Evolutionary conservation across 1,140 invertebrate genomes (phyloP).

Genomic region (Bombus sylvicola): DNA sequence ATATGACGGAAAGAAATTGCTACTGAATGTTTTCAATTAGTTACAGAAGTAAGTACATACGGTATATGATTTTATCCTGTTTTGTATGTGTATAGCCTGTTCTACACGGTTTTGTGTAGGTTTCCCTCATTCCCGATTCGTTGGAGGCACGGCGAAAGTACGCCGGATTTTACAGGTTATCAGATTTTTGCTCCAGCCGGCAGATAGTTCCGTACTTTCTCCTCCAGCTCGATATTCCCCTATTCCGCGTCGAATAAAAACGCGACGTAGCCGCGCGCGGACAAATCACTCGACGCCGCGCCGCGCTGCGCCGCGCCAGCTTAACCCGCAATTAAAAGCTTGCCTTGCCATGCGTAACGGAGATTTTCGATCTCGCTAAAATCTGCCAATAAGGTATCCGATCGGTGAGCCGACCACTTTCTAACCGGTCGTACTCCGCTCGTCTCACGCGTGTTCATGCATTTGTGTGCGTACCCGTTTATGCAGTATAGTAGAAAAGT

Average conservation of each 20-base stretch:
- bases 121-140: not conserved
- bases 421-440: constrained; percentile 10
- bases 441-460: not conserved
- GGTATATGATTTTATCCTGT: not conserved
- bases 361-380: constrained; percentile 28
- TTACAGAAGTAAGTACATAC: not conserved
- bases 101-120: not conserved
- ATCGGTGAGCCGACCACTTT: not conserved
- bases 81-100: not conserved
- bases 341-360: constrained; percentile 21
- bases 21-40: too few relatives aligned
- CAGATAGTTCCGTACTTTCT: constrained; percentile 44
- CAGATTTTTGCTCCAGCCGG: constrained; percentile 1
- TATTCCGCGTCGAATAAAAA: constrained; percentile 31
- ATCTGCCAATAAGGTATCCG: constrained; percentile 4
- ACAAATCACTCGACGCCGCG: not conserved
- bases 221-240: not conserved
- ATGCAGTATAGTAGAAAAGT: not conserved
- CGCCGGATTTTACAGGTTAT: constrained; percentile 27
- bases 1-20: too few relatives aligned
- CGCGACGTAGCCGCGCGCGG: not conserved
- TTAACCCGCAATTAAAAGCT: not conserved
- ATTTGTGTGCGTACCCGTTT: not conserved
- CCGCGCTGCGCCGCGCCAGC: not conserved
- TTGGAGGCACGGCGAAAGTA: constrained; percentile 23